Evolutionary conservation across 2,797 vertebrate genomes (phyloP), one percentile per base, ranked within the genome.

Genomic region (Aythya fuligula): DNA sequence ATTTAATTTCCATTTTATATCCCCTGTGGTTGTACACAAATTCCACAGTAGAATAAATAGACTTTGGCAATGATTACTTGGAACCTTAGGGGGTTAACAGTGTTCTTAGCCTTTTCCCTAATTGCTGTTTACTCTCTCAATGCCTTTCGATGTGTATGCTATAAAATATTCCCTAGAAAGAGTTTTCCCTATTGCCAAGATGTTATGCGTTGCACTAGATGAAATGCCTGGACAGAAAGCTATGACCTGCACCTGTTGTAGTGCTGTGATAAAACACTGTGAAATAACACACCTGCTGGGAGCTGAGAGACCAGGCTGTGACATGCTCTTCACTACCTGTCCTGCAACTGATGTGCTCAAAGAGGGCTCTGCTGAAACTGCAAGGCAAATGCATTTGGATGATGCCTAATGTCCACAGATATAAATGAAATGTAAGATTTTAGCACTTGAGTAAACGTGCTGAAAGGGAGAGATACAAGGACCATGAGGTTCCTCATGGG

Each of bases 51-150:
- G 89, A 94, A 93, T 90, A 94, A 94, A 94, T 78, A 92, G 56
- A 57, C 69, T 87, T 95, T 32, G 73, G 85, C 1, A 5, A 82
- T 76, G 85, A 95, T 96, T 93, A 84, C 92, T 82, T 75, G 92
- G 96, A 91, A 95, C 88, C 45, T 91, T 39, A 88, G 83, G 93
- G 27, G 90, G 91, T 97, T 96, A 96, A 96, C 91, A 47, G 73
- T 56, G 66, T 91, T 90, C 90, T 94, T 97, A 94, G 90, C 94
- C 94, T 95, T 91, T 95, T 73, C 70, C 58, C 53, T 94, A 95
- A 93, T 76, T 91, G 36, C 6, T 96, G 85, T 94, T 95, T 93
- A 84, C 92, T 95, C 60, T 94, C 60, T 62, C 70, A 58, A 86
- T 75, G 88, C 66, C 45, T 93, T 85, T 94, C 20, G 36, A 22